Conservation (phyloP, 1,140 invertebrate genomes). For the Branchinecta lindahli region DNA sequence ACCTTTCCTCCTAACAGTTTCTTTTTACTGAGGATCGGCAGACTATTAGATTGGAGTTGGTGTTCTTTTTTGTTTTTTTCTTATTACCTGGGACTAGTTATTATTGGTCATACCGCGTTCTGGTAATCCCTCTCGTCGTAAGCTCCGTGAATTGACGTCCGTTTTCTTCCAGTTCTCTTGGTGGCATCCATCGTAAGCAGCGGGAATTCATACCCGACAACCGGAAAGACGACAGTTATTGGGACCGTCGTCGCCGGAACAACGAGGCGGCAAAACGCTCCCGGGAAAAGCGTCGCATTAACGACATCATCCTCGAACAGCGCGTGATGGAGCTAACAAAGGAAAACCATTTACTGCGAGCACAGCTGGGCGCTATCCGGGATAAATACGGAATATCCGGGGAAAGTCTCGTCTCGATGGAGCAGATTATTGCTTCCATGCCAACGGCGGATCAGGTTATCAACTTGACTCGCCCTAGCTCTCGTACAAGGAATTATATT, state of each 20-base stretch:
- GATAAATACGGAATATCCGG: constrained; percentile 84
- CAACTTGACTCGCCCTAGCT: constrained; percentile 39
- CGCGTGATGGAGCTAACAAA: constrained; percentile 83
- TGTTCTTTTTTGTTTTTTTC: too few species aligned
- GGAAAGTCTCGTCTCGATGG: constrained; percentile 64
- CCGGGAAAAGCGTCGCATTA: constrained; percentile 83
- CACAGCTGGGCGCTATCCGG: constrained; percentile 77
- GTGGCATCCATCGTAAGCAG: constrained; percentile 57
- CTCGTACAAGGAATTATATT: constrained; percentile 23
- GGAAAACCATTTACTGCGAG: constrained; percentile 82
- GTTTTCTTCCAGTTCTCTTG: too few species aligned
- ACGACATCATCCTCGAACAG: constrained; percentile 91
- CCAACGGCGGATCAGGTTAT: constrained; percentile 66
- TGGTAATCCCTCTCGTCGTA: too few species aligned
- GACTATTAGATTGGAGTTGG: too few species aligned
- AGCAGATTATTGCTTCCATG: constrained; percentile 66
- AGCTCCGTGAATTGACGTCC: too few species aligned
- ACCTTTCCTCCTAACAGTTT: too few species aligned
- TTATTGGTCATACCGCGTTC: too few species aligned
- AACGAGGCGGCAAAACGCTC: constrained; percentile 91
- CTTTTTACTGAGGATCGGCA: too few species aligned
- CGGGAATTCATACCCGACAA: constrained; percentile 91
- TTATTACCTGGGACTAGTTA: too few species aligned
- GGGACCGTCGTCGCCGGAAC: constrained; percentile 83
- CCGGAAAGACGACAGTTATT: constrained; percentile 93